Evolutionary conservation across 1,140 invertebrate species (phyloP).

Genomic region (Leptinotarsa undecemlineata): DNA sequence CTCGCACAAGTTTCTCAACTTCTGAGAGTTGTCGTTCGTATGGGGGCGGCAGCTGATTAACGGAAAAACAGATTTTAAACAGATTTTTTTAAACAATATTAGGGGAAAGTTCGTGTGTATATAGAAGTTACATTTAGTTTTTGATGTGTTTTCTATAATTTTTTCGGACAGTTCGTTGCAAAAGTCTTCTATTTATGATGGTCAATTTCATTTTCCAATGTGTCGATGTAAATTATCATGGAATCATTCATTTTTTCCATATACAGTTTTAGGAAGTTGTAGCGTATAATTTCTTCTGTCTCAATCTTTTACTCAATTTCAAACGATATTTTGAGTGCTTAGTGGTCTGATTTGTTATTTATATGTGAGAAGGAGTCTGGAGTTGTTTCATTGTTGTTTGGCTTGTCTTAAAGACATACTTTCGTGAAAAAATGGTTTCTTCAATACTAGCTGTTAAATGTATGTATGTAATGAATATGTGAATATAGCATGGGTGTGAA

Average conservation of each 20-base stretch:
- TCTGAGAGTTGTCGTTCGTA: too few species aligned
- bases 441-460: constrained; percentile 3
- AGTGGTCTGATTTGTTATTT: constrained; percentile 17
- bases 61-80: too few species aligned
- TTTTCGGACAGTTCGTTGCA: neutral
- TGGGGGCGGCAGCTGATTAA: too few species aligned
- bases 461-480: constrained; percentile 19
- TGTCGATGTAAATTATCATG: constrained; percentile 3
- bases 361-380: constrained; percentile 12
- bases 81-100: too few species aligned
- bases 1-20: too few species aligned
- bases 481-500: neutral
- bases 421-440: constrained; percentile 20
- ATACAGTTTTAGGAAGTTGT: constrained; percentile 7
- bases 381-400: constrained; percentile 11
- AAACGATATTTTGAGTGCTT: constrained; percentile 1
- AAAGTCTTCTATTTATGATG: neutral
- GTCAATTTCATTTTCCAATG: neutral
- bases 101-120: constrained; percentile 14
- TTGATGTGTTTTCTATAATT: neutral
- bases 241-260: constrained; percentile 5
- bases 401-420: constrained; percentile 8
- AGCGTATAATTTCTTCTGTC: neutral
- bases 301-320: neutral
- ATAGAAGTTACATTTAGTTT: neutral